Evolutionary conservation across 2,113 vertebrate genomes (phyloP).

Genomic region (Setophaga coronata): DNA sequence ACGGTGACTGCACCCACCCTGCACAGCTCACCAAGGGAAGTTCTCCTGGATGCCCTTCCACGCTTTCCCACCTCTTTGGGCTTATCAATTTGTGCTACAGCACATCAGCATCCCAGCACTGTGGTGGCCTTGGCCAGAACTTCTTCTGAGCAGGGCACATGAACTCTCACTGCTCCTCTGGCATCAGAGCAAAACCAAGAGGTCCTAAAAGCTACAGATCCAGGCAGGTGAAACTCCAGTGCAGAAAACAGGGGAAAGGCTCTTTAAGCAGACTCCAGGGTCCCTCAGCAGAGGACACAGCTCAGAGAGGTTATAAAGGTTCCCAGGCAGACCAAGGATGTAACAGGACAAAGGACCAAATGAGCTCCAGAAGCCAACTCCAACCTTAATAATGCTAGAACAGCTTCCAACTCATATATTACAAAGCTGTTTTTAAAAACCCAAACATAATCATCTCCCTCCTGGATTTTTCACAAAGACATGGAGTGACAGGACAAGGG

Average conservation of each 20-base stretch:
- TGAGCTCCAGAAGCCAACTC: neutral
- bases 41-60: neutral
- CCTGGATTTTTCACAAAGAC: neutral
- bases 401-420: neutral
- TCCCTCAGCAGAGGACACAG: neutral
- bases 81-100: neutral
- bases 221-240: neutral
- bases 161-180: neutral
- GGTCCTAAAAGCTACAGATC: neutral
- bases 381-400: neutral
- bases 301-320: no score
- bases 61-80: neutral
- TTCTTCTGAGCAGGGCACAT: neutral
- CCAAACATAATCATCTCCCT: neutral
- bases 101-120: fast-evolving
- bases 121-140: neutral
- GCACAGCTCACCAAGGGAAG: neutral
- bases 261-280: no score
- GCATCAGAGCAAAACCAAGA: neutral
- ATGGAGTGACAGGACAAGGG: fast-evolving
- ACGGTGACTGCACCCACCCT: fast-evolving
- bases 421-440: neutral
- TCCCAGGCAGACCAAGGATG: neutral
- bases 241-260: neutral
- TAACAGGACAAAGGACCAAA: neutral